phyloP scores from a whole-genome alignment of 2,113 vertebrate species.

The Saccopteryx bilineata region DNA sequence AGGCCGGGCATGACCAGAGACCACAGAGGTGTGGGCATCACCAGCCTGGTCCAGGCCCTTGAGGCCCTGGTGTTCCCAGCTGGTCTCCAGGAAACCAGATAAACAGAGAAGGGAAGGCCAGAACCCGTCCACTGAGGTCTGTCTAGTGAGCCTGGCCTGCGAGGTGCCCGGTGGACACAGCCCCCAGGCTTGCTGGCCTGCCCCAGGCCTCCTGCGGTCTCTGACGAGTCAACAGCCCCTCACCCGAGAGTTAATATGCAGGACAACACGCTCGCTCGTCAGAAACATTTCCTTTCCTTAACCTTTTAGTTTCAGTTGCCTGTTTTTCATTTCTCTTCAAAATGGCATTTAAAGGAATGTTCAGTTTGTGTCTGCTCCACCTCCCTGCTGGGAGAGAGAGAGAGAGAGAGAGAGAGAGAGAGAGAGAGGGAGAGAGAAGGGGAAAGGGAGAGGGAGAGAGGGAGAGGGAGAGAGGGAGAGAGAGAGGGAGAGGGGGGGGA shows the following conservation, averaged over 20 bases:
- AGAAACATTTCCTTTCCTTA: background rate
- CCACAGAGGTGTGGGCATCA: fast-evolving
- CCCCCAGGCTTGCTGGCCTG: background rate
- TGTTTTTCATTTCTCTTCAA: constrained; percentile 7
- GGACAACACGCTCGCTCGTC: background rate
- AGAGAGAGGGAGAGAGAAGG: background rate
- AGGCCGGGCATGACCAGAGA: background rate
- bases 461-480: too few species aligned
- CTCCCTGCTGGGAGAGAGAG: background rate
- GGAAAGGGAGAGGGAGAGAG: too few species aligned
- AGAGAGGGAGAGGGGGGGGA: too few species aligned
- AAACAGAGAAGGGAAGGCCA: background rate
- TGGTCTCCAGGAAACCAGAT: background rate
- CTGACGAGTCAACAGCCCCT: background rate
- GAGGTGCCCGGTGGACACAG: background rate
- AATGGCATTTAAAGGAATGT: constrained; percentile 27
- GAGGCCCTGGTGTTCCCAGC: background rate
- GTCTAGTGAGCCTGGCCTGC: background rate
- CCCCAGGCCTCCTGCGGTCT: background rate
- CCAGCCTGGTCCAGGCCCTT: background rate
- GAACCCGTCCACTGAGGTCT: fast-evolving
- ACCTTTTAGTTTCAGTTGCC: background rate
- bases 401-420: background rate
- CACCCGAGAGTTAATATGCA: background rate
- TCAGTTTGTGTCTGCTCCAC: background rate